phyloP scores from a whole-genome alignment of 2,797 vertebrate species.

The Crenichthys baileyi region DNA sequence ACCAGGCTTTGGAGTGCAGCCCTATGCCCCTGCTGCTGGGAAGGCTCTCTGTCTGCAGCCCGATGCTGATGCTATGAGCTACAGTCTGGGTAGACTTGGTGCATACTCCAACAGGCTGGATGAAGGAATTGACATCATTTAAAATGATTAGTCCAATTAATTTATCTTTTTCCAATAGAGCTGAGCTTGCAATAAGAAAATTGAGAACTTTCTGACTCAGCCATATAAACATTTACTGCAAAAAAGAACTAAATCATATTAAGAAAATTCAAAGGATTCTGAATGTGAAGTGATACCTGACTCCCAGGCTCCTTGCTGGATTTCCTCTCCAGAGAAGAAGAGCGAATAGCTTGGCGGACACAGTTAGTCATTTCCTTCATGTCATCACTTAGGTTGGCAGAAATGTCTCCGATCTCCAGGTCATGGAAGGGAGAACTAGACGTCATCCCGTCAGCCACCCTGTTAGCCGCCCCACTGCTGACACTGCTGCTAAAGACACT shows the following conservation, averaged over 20 bases:
- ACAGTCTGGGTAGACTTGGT: constrained; percentile 90
- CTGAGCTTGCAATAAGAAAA: neutral
- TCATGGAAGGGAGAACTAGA: constrained; percentile 79
- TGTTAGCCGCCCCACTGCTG: constrained; percentile 26
- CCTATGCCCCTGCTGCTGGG: constrained; percentile 58
- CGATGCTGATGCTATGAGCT: constrained; percentile 86
- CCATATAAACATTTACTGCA: no score
- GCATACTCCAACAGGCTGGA: constrained; percentile 66
- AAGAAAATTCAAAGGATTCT: neutral
- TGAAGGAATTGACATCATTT: neutral
- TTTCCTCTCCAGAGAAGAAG: constrained; percentile 94
- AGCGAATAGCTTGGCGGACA: constrained; percentile 95
- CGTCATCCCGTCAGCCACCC: constrained; percentile 56
- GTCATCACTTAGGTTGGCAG: constrained; percentile 96
- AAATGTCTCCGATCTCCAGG: constrained; percentile 88
- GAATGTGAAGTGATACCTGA: constrained; percentile 76
- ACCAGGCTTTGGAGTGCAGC: constrained; percentile 91
- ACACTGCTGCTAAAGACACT: constrained; percentile 26
- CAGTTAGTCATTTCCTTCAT: constrained; percentile 99
- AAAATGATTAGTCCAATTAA: neutral
- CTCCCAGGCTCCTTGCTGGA: constrained; percentile 89
- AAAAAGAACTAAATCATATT: neutral
- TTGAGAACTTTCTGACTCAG: neutral
- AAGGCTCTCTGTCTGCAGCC: constrained; percentile 90
- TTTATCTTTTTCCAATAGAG: neutral